Evolutionary conservation across 2,113 vertebrate species (phyloP), one percentile per base, ranked within the genome.

Genomic region (Holacanthus passer): DNA sequence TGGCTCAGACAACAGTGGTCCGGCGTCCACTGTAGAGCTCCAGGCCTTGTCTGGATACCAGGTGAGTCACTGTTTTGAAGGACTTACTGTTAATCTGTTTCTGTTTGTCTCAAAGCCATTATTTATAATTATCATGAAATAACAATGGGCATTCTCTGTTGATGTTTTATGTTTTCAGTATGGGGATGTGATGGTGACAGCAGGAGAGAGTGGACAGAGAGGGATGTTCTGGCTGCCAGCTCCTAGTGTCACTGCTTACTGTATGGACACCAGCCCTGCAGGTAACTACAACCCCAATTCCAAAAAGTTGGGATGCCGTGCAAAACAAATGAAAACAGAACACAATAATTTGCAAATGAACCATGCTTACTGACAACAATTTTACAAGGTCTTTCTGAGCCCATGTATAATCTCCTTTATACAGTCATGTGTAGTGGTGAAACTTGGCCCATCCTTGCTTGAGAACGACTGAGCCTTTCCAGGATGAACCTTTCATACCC

Each of bases 211-310:
- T 6, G 83, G 87, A 88, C 89, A 95, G 90, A 69, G 75, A 41
- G 47, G 87, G 76, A 93, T 94, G 72, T 92, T 99, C 50, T 93
- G 50, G 47, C 89, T 99, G 24, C 98, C 98, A 1, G 94, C 95
- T 59, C 90, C 94, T 7, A 91, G 96, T 7, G 81, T 94, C 8
- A 96, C 96, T 19, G 91, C 95, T 24, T 88, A 95, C 69, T 99
- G 98, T 82, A 87, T 96, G 27, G 96, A 98, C 69, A 31, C 17
- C 0, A 99, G 95, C 87, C 97, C 98, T 88, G 96, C 97, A 94
- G 98, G 98, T 99, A 94, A 47, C 17, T 9, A 31, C 55, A 5
- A 3, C 43, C 78, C 20, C n/a, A n/a, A n/a, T n/a, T n/a, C n/a
- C n/a, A n/a, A n/a, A n/a, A n/a, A n/a, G n/a, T n/a, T n/a, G n/a